Conservation (phyloP, 1,140 invertebrate species). For the Plodia interpunctella region DNA sequence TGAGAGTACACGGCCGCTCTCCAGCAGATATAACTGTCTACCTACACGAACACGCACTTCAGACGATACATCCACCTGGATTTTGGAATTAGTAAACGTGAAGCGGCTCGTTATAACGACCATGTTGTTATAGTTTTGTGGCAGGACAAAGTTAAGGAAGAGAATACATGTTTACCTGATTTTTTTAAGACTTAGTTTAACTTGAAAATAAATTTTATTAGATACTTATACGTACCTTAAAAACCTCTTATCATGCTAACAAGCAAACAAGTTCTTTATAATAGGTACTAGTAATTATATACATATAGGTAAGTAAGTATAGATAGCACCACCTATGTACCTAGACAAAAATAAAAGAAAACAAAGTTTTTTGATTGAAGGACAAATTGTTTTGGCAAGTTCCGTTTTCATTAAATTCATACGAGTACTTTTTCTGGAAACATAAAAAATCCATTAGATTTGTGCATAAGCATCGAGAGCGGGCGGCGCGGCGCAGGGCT, state of each 20-base stretch:
- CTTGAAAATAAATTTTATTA: too few species aligned
- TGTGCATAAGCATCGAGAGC: slow-evolving; percentile 33
- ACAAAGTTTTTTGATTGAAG: neutral
- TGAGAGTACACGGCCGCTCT: slow-evolving; percentile 66
- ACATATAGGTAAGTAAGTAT: too few species aligned
- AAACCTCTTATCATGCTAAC: too few species aligned
- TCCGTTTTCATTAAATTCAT: slow-evolving; percentile 45
- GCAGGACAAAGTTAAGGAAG: too few species aligned
- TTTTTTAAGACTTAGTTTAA: too few species aligned
- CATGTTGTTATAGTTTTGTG: neutral
- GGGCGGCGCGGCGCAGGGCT: slow-evolving; percentile 6
- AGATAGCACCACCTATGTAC: neutral
- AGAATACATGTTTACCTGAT: too few species aligned
- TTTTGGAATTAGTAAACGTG: slow-evolving; percentile 4
- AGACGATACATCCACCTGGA: neutral
- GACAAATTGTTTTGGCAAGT: slow-evolving; percentile 9
- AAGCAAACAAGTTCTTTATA: too few species aligned
- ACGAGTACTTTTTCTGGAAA: slow-evolving; percentile 37
- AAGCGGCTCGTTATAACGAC: slow-evolving; percentile 6
- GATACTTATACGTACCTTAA: too few species aligned
- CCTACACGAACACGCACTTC: slow-evolving; percentile 14
- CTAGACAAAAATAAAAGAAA: too few species aligned
- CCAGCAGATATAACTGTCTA: slow-evolving; percentile 37
- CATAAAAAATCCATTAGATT: slow-evolving; percentile 58
- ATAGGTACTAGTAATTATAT: too few species aligned